phyloP scores from a whole-genome alignment of 2,113 vertebrate genomes.

The Microtus richardsoni region DNA sequence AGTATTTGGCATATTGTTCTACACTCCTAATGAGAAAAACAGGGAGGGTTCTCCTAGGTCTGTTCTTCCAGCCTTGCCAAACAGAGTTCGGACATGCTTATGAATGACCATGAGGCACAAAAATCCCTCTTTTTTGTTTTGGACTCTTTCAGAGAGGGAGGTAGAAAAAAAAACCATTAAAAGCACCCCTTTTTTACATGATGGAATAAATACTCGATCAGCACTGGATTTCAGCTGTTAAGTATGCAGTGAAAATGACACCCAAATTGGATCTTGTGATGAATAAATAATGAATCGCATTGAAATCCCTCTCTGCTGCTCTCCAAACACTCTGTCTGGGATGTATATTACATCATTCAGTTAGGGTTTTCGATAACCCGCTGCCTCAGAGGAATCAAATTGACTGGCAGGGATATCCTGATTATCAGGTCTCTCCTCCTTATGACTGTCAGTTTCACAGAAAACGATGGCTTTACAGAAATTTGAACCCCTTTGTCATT shows the following conservation, averaged over 20 bases:
- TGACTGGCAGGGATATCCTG: background rate
- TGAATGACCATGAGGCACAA: slow-evolving; percentile 24
- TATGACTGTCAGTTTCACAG: slow-evolving; percentile 18
- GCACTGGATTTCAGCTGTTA: slow-evolving; percentile 75
- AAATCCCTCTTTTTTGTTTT: slow-evolving; percentile 78
- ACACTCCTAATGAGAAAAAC: slow-evolving; percentile 51
- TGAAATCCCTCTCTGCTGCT: slow-evolving; percentile 67
- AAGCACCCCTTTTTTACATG: slow-evolving; percentile 57
- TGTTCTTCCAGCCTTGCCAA: background rate
- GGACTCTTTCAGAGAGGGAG: slow-evolving; percentile 29
- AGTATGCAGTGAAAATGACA: slow-evolving; percentile 75
- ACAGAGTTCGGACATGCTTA: background rate
- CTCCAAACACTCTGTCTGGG: slow-evolving; percentile 62
- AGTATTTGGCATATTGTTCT: slow-evolving; percentile 31
- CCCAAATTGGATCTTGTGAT: slow-evolving; percentile 74
- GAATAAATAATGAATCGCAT: slow-evolving; percentile 77
- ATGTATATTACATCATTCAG: slow-evolving; percentile 63
- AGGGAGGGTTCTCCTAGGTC: slow-evolving; percentile 7
- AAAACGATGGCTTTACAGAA: slow-evolving; percentile 7
- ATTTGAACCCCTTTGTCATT: slow-evolving; percentile 55
- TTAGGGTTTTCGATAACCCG: slow-evolving; percentile 71
- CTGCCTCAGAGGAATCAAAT: slow-evolving; percentile 60
- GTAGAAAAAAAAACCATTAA: background rate
- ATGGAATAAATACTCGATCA: slow-evolving; percentile 51
- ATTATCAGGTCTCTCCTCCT: slow-evolving; percentile 45